Base-by-base conservation (phyloP, 2,888 invertebrate species). In the Trichacis sp. region DNA sequence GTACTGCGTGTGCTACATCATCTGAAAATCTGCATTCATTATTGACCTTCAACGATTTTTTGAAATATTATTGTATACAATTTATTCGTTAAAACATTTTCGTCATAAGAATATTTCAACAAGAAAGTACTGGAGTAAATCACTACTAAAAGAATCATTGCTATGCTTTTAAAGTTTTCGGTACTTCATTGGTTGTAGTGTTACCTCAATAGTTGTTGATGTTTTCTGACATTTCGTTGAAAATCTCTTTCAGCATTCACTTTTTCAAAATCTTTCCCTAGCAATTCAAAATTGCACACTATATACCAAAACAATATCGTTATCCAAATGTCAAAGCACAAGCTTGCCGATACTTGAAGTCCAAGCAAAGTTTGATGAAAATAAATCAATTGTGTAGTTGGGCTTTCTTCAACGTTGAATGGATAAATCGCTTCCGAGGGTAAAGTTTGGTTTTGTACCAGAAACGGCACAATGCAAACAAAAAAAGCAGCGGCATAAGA, bases 221-320 rank as follows among this genome's bases (percentile, higher is more conserved):
- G 75, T 12, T 73, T 66, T 9, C n/a, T 42, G n/a, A 76, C 51
- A 33, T 72, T 71, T 11, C 40, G 19, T 5, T 64, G 55, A 24
- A 76, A 58, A 18, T 73, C 58, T 1, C 50, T 15, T 4, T 15
- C n/a, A 42, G 11, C 61, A 17, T 46, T 48, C 8, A 56, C 52
- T 6, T 57, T 55, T 33, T 55, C 40, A 18, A 75, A 72, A 49
- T 72, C 53, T 1, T 36, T 14, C 1, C 62, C 38, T 1, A 76
- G 24, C 11, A 73, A 57, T 59, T 74, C 67, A 18, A 75, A 65
- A 68, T 71, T 74, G 1, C 72, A 70, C 9, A 70, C 63, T 1
- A 60, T 38, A 52, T 72, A 77, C 76, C 75, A 77, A 17, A 77
- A 38, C 1, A 73, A 20, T 1, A 73, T n/a, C 4, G 71, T 73